A percentile compares a stretch with the other conserved stretches of the same genome.
These are phyloP conservation scores for Ephialtes manifestator DNA, from an alignment of 2,888 invertebrate species.

Conservation along the genomic window DNA sequence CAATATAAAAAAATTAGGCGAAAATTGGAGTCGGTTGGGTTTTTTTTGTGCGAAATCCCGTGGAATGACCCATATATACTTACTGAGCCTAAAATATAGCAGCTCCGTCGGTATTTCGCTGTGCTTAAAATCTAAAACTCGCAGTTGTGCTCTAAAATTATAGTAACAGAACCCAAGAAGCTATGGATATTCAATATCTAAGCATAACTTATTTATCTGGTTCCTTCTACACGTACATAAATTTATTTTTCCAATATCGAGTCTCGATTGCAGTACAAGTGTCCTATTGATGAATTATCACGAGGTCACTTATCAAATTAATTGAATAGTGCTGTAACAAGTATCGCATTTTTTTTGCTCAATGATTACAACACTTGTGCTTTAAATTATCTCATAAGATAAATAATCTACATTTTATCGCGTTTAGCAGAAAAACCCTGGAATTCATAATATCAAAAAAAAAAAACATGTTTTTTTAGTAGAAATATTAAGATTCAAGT, in stretches of 20 bases:
- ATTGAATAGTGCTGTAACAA: neutral
- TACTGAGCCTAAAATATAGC: too few relatives aligned
- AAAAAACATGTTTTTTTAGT: neutral
- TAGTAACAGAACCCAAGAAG: neutral
- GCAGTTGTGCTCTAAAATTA: neutral
- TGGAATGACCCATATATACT: too few relatives aligned
- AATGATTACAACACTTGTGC: too few relatives aligned
- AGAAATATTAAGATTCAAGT: neutral
- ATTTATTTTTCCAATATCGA: neutral
- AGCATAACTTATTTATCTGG: neutral
- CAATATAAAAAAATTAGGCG: too few relatives aligned
- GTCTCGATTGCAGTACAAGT: neutral
- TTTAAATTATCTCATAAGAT: neutral
- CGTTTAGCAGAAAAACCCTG: neutral
- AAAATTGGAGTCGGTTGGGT: too few relatives aligned
- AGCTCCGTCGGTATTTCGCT: too few relatives aligned
- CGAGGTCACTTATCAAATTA: neutral
- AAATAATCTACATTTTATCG: neutral
- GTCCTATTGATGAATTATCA: neutral
- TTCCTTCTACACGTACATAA: neutral
- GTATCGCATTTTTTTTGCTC: neutral
- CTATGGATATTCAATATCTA: neutral
- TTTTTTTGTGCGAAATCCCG: too few relatives aligned
- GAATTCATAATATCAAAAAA: neutral
- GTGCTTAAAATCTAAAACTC: too few relatives aligned